phyloP scores from a whole-genome alignment of 1,140 invertebrate species.

The Homalodisca vitripennis region DNA sequence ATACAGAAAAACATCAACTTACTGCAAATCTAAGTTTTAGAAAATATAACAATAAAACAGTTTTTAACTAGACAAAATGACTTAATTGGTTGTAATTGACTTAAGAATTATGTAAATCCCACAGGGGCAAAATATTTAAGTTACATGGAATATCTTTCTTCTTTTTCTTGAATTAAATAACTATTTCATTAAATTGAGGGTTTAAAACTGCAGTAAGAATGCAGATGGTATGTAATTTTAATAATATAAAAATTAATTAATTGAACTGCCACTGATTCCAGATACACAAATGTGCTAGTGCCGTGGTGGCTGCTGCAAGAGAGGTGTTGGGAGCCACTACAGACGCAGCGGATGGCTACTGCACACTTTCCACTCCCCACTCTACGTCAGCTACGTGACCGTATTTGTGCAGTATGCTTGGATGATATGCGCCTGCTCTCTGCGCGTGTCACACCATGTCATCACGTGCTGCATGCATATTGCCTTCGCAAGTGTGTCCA shows the following conservation, averaged over 20 bases:
- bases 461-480: conserved; percentile 37
- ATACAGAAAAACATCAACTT: no score
- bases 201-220: no score
- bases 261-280: conserved; percentile 17
- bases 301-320: conserved; percentile 27
- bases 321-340: conserved; percentile 33
- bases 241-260: conserved; percentile 2
- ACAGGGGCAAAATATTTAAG: no score
- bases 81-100: no score
- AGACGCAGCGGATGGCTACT: conserved; percentile 21
- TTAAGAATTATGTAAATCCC: no score
- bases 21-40: no score
- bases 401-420: conserved; percentile 37
- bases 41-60: no score
- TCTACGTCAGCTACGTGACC: conserved; percentile 5
- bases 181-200: no score
- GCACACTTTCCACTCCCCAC: not conserved
- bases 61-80: no score
- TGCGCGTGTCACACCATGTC: conserved; percentile 38
- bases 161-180: no score
- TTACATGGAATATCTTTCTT: no score
- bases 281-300: conserved; percentile 35
- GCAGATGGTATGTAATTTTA: not conserved
- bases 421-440: conserved; percentile 37
- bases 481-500: conserved; percentile 38